Evolutionary conservation across 1,140 invertebrate species (phyloP).

Genomic region (Drosophila lacteicornis): DNA sequence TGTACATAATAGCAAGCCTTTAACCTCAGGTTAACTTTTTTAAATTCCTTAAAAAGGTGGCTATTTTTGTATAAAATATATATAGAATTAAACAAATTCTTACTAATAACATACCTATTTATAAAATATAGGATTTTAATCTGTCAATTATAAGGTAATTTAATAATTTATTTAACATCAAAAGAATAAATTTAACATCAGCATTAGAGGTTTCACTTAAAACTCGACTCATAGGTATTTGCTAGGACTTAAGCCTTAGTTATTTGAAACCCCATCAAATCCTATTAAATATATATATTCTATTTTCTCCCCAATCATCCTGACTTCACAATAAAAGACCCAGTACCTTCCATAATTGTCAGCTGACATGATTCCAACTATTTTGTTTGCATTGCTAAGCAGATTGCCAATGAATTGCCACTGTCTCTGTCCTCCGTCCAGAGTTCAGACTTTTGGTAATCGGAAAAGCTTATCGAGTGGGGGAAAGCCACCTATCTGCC

Average conservation of each 20-base stretch:
- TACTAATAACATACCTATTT: no score
- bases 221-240: no score
- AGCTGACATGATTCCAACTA: constrained; percentile 23
- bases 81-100: no score
- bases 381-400: constrained; percentile 52
- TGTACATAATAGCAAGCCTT: no score
- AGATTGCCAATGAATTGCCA: constrained; percentile 55
- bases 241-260: neutral
- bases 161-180: no score
- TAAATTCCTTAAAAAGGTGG: no score
- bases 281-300: neutral
- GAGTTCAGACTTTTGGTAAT: constrained; percentile 27
- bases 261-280: neutral
- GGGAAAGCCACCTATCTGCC: neutral
- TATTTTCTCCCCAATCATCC: constrained; percentile 7
- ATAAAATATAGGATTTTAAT: no score
- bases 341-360: constrained; percentile 13
- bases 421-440: constrained; percentile 18
- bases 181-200: no score
- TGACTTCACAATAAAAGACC: constrained; percentile 10
- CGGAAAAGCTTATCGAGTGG: constrained; percentile 57
- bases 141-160: no score
- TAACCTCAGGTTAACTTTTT: no score
- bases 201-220: no score
- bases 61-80: no score